These are phyloP conservation scores for Engystomops pustulosus DNA, from an alignment of 2,113 vertebrate genomes.

Conservation along the genomic window DNA sequence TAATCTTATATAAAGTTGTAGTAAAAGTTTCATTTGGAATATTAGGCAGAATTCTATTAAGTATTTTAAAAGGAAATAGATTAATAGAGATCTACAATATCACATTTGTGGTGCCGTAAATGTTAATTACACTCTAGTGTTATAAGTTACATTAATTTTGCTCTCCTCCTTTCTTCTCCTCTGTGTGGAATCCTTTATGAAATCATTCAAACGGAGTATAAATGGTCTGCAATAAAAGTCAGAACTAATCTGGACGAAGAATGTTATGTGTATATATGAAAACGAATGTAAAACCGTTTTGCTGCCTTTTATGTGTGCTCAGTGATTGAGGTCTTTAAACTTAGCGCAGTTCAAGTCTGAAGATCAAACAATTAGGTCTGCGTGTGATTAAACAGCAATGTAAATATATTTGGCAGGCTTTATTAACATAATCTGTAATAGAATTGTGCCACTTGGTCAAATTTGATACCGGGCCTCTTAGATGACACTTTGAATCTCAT, in stretches of 20 bases:
- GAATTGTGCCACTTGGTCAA: slow-evolving; percentile 1
- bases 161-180: background rate
- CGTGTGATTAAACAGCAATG: background rate
- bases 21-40: background rate
- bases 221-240: background rate
- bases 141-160: background rate
- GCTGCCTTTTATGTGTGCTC: background rate
- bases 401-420: background rate
- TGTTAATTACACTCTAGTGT: background rate
- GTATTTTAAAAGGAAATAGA: background rate
- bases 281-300: background rate
- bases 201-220: background rate
- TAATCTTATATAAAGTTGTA: background rate
- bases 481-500: background rate
- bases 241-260: background rate
- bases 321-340: background rate
- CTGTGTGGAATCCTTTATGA: background rate
- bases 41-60: background rate
- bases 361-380: slow-evolving; percentile 5
- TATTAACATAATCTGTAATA: slow-evolving; percentile 12
- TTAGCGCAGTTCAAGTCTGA: background rate
- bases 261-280: slow-evolving; percentile 10
- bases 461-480: background rate
- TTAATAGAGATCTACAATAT: background rate
- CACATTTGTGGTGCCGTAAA: background rate